These are phyloP conservation scores for Pipra filicauda DNA, from an alignment of 2,113 vertebrate genomes.

Conservation along the genomic window DNA sequence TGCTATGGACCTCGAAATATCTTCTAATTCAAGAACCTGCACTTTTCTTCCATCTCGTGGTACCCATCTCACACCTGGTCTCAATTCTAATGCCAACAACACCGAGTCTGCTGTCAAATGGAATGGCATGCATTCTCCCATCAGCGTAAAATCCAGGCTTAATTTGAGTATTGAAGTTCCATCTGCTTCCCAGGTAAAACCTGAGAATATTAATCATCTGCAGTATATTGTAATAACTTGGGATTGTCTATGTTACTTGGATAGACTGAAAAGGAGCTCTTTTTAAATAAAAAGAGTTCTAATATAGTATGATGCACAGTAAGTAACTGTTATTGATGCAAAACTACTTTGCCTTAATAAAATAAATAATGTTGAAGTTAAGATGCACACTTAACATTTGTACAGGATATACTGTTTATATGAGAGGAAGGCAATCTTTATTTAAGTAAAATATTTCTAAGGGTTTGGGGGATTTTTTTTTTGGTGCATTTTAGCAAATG, in stretches of 20 bases:
- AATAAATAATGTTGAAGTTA: neutral
- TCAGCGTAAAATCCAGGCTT: conserved; percentile 77
- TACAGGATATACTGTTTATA: neutral
- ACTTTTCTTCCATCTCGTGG: conserved; percentile 40
- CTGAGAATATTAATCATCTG: neutral
- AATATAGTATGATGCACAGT: neutral
- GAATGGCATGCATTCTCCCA: conserved; percentile 77
- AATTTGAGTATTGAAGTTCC: conserved; percentile 93
- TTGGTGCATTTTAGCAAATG: neutral
- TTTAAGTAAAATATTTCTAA: neutral
- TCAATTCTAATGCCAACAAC: conserved; percentile 77
- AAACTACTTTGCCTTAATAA: neutral
- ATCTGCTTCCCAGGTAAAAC: conserved; percentile 91
- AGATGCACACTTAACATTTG: neutral
- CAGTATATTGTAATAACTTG: neutral
- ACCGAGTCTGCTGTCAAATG: conserved; percentile 64
- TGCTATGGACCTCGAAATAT: conserved; percentile 71
- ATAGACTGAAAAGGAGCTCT: neutral
- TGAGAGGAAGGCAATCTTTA: neutral
- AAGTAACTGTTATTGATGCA: neutral
- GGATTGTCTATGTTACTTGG: neutral
- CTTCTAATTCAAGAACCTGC: conserved; percentile 66
- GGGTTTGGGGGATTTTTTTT: neutral
- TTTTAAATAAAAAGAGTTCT: neutral
- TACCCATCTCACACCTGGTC: conserved; percentile 61